Conservation (phyloP, 2,888 invertebrate genomes). For the Acheta domesticus region DNA sequence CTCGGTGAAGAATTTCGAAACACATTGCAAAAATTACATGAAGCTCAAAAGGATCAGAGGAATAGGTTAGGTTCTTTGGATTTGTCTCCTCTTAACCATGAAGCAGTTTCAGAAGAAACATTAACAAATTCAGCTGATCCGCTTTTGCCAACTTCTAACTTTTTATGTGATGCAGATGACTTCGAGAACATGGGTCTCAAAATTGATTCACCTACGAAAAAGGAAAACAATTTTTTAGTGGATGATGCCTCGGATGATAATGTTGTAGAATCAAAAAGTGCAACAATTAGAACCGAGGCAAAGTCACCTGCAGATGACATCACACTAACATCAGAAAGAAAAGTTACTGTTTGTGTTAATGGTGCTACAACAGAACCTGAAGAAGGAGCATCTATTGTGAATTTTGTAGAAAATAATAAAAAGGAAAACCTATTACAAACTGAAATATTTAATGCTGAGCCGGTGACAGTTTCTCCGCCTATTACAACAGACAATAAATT, state of each 20-base stretch:
- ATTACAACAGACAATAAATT: too few relatives aligned
- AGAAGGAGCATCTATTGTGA: background rate
- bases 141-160: too few relatives aligned
- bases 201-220: background rate
- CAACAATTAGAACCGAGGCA: background rate
- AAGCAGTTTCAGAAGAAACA: background rate
- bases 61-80: background rate
- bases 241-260: slow-evolving; percentile 44
- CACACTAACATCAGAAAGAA: background rate
- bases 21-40: slow-evolving; percentile 50
- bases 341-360: slow-evolving; percentile 3
- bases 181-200: too few relatives aligned
- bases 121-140: too few relatives aligned
- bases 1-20: slow-evolving; percentile 55
- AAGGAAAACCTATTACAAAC: background rate
- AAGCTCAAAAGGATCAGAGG: slow-evolving; percentile 26
- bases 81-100: background rate
- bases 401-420: background rate
- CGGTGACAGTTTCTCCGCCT: too few relatives aligned
- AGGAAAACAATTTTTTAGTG: slow-evolving; percentile 43
- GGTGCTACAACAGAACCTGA: background rate
- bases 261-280: background rate
- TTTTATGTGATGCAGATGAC: too few relatives aligned
- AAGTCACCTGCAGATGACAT: background rate
- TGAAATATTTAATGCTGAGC: background rate